Evolutionary conservation across 2,797 vertebrate species (phyloP).

Genomic region (Propithecus deckenii): DNA sequence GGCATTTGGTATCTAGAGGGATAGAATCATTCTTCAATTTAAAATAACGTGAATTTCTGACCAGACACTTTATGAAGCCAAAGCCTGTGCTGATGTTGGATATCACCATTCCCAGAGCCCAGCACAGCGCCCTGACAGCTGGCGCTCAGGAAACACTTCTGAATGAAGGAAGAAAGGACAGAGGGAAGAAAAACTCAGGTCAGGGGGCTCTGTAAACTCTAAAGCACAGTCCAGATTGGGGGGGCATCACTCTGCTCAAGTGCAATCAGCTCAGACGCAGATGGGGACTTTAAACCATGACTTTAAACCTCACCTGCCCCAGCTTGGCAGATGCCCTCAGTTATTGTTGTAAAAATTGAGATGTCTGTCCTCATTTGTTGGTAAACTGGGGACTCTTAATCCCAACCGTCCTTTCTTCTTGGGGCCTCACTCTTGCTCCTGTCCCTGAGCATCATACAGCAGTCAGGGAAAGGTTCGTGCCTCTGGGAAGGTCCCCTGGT

Average conservation of each 20-base stretch:
- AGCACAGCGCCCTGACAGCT: not conserved
- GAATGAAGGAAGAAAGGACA: not conserved
- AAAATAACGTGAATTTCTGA: conserved; percentile 28
- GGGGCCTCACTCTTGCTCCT: not conserved
- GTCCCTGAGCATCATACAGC: not conserved
- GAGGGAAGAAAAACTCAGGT: not conserved
- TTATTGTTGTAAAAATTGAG: not conserved
- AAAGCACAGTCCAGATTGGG: not conserved
- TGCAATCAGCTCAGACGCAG: not conserved
- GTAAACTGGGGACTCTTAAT: not conserved
- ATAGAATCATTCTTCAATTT: not conserved
- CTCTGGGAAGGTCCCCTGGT: not conserved
- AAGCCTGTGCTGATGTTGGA: not conserved
- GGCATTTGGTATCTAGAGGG: not conserved
- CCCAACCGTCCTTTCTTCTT: not conserved
- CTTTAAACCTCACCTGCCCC: not conserved
- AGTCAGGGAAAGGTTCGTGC: not conserved
- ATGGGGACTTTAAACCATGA: not conserved
- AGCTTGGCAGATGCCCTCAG: not conserved
- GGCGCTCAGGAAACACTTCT: not conserved
- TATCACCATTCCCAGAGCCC: not conserved
- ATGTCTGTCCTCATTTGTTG: not conserved
- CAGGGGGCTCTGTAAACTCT: not conserved
- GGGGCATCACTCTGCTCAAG: not conserved
- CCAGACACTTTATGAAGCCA: not conserved